Base-by-base conservation (phyloP, 2,113 vertebrate genomes). In the Pampusana beccarii region DNA sequence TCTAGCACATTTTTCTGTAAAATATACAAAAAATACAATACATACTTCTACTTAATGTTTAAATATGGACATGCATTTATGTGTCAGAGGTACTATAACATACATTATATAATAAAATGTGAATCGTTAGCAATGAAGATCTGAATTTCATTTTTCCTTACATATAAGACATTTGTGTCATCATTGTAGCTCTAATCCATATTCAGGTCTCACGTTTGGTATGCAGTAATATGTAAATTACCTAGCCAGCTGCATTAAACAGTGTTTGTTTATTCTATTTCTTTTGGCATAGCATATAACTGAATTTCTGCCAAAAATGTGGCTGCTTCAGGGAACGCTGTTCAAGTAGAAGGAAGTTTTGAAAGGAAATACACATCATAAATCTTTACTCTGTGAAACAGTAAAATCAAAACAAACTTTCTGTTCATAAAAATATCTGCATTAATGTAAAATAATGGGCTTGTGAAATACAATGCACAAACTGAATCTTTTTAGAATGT, bases 251-350 rank as follows among this genome's bases (percentile, higher is more conserved):
- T 98, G 98, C 97, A 90, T 97, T 98, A 98, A 98, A 98, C 97
- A 97, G 96, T 98, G 97, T 98, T 98, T 98, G 98, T 98, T 98
- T 97, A 97, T 98, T 98, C 98, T 98, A 75, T 97, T 98, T 97
- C 95, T 97, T 97, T 98, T 98, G 98, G 98, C 98, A 97, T 97
- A 93, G 97, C 95, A 83, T 90, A 83, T 97, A 97, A 97, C 97
- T 98, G 98, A 98, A 98, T 97, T 98, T 98, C 97, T 98, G 98
- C 98, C 98, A 98, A 98, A 97, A 96, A 97, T 93, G 95, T 97
- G 97, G 96, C 97, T 98, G 98, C 97, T 98, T 97, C 97, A 95
- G 96, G 97, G 97, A 98, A 96, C 92, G 90, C 93, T 96, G 78
- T 94, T 97, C 8, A 1, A 96, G 96, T 85, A 44, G 77, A 97